Evolutionary conservation across 2,113 vertebrate species (phyloP), one percentile per base, ranked within the genome.

Genomic region (Callopanchax toddi): DNA sequence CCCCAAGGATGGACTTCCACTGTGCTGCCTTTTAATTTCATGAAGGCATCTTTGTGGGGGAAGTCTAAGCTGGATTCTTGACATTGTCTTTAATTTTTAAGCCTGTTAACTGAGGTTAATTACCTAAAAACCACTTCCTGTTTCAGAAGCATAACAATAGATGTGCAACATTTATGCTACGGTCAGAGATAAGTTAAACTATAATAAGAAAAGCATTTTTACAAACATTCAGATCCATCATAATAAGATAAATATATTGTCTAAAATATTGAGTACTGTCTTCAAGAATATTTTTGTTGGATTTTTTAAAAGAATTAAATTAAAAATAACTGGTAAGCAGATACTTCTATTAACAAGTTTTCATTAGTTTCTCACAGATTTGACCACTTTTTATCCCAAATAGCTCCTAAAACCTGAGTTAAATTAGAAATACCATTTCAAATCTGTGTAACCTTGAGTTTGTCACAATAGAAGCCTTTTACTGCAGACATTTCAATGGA

Each of bases 21-120:
- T 45, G 21, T 56, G 25, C 46, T 61, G 60, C 4, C 15, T 65
- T 71, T 81, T 81, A 63, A 74, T 83, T 81, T 79, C 64, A 46
- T 21, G 39, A 44, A 50, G 60, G 69, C 40, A 6, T 73, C 60
- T 59, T 49, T 34, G 51, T 68, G 61, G 16, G 42, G 16, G 45
- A 51, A 37, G 51, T 52, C 8, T 77, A 76, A 71, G 76, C 59
- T 37, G 68, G 44, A 62, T 63, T 52, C 39, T 17, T 76, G 83
- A 78, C 81, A 75, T 72, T 67, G 70, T 57, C 71, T 64, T 50
- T 64, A 68, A 60, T 48, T 56, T 11, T 72, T 59, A 67, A 22
- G 76, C 26, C 43, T 18, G 36, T 21, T 59, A 67, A 74, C 13
- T 29, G 53, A 66, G 74, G 13, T 45, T 51, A 81, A 69, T 23